phyloP scores from a whole-genome alignment of 2,888 invertebrate species.

The Oegoconia quadripuncta region DNA sequence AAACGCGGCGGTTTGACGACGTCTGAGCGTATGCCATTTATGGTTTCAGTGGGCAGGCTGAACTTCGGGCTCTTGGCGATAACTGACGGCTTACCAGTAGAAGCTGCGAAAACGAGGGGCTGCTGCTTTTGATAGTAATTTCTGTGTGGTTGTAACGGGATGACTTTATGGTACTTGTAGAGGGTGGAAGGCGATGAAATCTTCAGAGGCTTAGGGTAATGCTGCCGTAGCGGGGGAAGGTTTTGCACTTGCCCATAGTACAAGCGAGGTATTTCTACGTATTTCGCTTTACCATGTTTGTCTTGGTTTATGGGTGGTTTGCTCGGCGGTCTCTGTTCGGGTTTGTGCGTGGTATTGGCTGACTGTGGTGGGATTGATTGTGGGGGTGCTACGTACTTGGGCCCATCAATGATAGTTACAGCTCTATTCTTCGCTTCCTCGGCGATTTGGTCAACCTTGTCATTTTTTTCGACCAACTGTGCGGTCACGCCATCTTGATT shows the following conservation, averaged over 20 bases:
- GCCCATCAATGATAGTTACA: constrained; percentile 48
- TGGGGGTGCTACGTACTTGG: constrained; percentile 47
- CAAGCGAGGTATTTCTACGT: constrained; percentile 39
- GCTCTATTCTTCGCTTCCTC: constrained; percentile 57
- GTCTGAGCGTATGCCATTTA: constrained; percentile 60
- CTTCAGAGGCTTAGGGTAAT: constrained; percentile 45
- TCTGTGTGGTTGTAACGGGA: constrained; percentile 46
- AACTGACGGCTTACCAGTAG: constrained; percentile 40
- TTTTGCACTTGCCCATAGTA: constrained; percentile 42
- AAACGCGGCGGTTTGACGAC: constrained; percentile 53
- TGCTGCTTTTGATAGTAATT: constrained; percentile 35
- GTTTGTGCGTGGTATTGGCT: constrained; percentile 38
- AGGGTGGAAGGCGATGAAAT: constrained; percentile 45
- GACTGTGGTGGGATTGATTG: constrained; percentile 23
- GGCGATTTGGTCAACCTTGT: constrained; percentile 53
- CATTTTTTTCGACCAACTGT: constrained; percentile 35
- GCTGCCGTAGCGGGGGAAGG: constrained; percentile 37
- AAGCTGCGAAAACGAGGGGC: constrained; percentile 41
- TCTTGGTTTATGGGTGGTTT: constrained; percentile 56
- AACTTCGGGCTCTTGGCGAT: constrained; percentile 51
- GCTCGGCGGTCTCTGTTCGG: constrained; percentile 50
- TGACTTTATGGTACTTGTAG: constrained; percentile 56
- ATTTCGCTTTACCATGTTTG: constrained; percentile 36
- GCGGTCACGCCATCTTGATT: constrained; percentile 56
- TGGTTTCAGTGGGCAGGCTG: constrained; percentile 61